phyloP scores from a whole-genome alignment of 2,797 vertebrate genomes.

The Chrysocyon brachyurus region DNA sequence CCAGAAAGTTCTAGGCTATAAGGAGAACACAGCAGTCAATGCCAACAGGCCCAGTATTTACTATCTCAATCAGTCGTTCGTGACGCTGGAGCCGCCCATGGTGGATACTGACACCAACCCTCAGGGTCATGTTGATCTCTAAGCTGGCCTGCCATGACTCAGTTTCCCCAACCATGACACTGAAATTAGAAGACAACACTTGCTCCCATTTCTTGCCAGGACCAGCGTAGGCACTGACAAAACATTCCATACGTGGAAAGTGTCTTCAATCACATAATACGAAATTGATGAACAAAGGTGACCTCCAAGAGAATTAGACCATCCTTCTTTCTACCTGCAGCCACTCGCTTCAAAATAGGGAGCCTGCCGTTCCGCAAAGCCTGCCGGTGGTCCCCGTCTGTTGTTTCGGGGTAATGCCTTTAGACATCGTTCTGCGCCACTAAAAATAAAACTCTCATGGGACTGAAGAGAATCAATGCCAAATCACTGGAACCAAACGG shows the following conservation, averaged over 20 bases:
- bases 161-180: not conserved
- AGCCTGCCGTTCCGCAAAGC: not conserved
- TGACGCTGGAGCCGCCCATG: accelerated
- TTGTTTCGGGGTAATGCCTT: not conserved
- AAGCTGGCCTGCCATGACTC: not conserved
- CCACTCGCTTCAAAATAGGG: not conserved
- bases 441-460: not conserved
- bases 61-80: accelerated
- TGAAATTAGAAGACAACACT: not conserved
- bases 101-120: not conserved
- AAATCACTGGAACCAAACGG: not conserved
- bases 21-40: not conserved
- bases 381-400: not conserved
- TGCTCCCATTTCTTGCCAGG: not conserved
- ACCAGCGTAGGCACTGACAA: not conserved
- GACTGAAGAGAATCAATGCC: not conserved
- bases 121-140: not conserved
- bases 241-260: accelerated
- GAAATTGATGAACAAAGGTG: not conserved
- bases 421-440: not conserved
- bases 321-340: accelerated
- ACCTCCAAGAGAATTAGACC: not conserved
- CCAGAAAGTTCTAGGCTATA: too few species aligned
- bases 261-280: not conserved
- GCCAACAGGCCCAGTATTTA: accelerated